phyloP scores from a whole-genome alignment of 2,888 invertebrate species.

The Fissipunctia ypsillon region DNA sequence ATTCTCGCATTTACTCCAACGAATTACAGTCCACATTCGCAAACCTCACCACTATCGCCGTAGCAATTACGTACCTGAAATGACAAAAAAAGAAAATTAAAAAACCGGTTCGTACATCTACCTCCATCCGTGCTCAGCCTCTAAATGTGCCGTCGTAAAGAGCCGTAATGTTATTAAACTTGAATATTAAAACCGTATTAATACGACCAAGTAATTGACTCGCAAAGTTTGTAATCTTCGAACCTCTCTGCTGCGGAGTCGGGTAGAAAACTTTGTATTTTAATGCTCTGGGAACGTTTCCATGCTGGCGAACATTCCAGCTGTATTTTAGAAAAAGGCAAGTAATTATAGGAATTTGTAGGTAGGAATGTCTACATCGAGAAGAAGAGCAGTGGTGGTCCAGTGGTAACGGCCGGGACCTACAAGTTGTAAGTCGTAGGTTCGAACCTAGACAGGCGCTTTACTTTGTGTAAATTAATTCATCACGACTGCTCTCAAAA shows the following conservation, averaged over 20 bases:
- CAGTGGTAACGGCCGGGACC: no score
- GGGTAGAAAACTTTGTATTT: slow-evolving; percentile 39
- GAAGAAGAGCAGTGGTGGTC: no score
- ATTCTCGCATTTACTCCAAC: slow-evolving; percentile 20
- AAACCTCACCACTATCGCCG: slow-evolving; percentile 28
- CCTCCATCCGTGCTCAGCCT: slow-evolving; percentile 54
- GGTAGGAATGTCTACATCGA: no score
- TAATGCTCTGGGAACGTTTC: slow-evolving; percentile 31
- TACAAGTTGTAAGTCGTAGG: no score
- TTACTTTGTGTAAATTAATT: no score
- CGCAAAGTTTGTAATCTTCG: slow-evolving; percentile 52
- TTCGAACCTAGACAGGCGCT: no score
- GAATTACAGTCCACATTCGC: slow-evolving; percentile 50
- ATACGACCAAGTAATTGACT: slow-evolving; percentile 64
- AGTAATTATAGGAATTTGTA: background rate
- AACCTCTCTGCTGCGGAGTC: slow-evolving; percentile 29
- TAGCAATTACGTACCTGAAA: slow-evolving; percentile 63
- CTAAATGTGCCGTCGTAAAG: slow-evolving; percentile 59
- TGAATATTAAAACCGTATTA: slow-evolving; percentile 64
- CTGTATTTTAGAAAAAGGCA: slow-evolving; percentile 3
- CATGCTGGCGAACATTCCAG: background rate
- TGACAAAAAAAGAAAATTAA: slow-evolving; percentile 59
- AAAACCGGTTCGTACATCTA: slow-evolving; percentile 59
- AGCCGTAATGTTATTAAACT: slow-evolving; percentile 61
- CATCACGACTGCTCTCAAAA: no score